Base-by-base conservation (phyloP, 1,140 invertebrate genomes). In the Conus betulinus region DNA sequence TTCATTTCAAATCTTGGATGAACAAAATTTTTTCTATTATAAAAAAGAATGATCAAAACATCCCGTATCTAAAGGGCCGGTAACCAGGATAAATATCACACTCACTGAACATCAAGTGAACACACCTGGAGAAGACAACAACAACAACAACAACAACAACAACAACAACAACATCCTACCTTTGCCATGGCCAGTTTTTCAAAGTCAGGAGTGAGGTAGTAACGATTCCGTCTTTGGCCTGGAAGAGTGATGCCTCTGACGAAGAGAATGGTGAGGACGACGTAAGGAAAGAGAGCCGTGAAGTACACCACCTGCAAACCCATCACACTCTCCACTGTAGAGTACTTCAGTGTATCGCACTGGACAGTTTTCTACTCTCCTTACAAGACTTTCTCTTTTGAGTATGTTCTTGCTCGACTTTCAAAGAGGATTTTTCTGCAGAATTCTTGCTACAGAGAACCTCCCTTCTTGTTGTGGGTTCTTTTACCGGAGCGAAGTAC, bases 231-330 rank as follows among this genome's bases (percentile, higher is more conserved):
- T 93, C 90, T 11, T 85, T 89, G 27, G 94, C 91, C 94, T 39
- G 92, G 92, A 13, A 95, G 89, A 2, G 93, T 94, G 39, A 94
- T 88, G 84, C 93, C 94, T 71, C 93, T 92, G 87, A 95, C 93
- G 89, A 95, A 94, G 51, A 95, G 90, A 63, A 94, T 94, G 51
- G 91, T 91, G 88, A 95, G 87, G 23, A 94, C 93, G 51, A 95
- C 90, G 88, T 95, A 94, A 0, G 94, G 94, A 87, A 95, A 95
- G 78, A 94, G 85, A 74, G 94, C 94, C 74, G 94, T 95, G 88
- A 95, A 95, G 85, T 95, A 95, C 7, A 95, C 94, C 88, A 95
- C 94, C 94, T 94, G 91, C 53, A 92, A 91, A 1, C 11, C 67
- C 11, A 6, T 71, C 57, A 60, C 57, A 60, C 57, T 5, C 15